Base-by-base conservation (phyloP, 2,797 vertebrate species). In the Sebastes steindachneri region DNA sequence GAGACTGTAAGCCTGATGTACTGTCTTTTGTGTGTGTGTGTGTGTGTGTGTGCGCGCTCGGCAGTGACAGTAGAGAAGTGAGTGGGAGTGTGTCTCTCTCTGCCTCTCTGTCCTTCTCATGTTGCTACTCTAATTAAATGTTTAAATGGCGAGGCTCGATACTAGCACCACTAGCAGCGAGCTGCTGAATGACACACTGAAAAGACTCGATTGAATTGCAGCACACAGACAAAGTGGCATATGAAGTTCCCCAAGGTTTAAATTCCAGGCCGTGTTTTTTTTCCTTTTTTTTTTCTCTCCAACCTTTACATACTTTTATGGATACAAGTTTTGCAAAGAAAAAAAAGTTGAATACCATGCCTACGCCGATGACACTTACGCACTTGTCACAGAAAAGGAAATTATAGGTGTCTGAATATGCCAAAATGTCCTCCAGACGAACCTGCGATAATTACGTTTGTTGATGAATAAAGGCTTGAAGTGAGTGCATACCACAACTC, bases 111-210 rank as follows among this genome's bases (percentile, higher is more conserved):
- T 79, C 28, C 67, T 60, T 59, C 59, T 83, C 31, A 79, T 81
- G 80, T 68, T 84, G 64, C 73, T 70, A 75, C 84, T 83, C 59
- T 88, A 93, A 92, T 92, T 89, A 90, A 87, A 86, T 79, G 84
- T 87, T 86, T 79, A 87, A 92, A 86, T 65, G 48, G 33, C 65
- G 28, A 23, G 66, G 68, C 75, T 86, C 79, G 75, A 54, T 72
- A 80, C 74, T 67, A 80, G 68, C 65, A 66, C 33, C 75, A 57
- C 59, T 68, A 68, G 72, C 54, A 62, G 64, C 4, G 17, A 73
- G 58, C 62, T 23, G 51, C 73, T 51, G 41, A 45, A 55, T 75
- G 57, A 79, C 63, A 67, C 19, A 15, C 71, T 53, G 69, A 64
- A 88, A 62, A 60, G 51, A 71, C 58, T 37, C 12, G 29, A 6